Evolutionary conservation across 1,140 invertebrate species (phyloP).

Genomic region (Penaeus chinensis): DNA sequence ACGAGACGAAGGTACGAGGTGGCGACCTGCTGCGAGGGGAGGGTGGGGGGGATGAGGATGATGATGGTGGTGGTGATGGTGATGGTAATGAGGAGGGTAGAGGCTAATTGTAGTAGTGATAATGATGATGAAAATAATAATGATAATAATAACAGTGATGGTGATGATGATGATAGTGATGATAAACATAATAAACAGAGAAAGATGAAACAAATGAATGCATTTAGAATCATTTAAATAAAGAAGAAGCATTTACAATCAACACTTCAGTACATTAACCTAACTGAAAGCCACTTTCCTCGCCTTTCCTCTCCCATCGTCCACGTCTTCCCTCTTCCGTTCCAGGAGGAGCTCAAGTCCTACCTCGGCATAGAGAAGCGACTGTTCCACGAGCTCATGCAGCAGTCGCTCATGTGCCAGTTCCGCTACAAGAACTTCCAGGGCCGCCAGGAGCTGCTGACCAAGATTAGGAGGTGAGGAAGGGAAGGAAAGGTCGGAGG

Average conservation of each 20-base stretch:
- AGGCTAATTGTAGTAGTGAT: too few relatives aligned
- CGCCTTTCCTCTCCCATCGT: background rate
- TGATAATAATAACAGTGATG: too few relatives aligned
- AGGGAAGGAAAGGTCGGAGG: too few relatives aligned
- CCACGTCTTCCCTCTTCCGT: background rate
- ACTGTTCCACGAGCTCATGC: conserved; percentile 75
- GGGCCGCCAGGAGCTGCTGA: conserved; percentile 66
- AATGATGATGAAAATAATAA: too few relatives aligned
- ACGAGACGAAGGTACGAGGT: conserved; percentile 66
- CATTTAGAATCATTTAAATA: too few relatives aligned
- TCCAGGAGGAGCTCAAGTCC: conserved; percentile 57
- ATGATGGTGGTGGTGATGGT: too few relatives aligned
- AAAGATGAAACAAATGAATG: too few relatives aligned
- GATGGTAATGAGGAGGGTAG: too few relatives aligned
- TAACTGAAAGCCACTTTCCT: background rate
- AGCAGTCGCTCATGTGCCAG: conserved; percentile 67
- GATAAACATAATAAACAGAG: too few relatives aligned
- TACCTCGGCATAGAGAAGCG: conserved; percentile 68
- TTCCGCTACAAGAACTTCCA: conserved; percentile 67
- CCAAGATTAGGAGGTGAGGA: conserved; percentile 66
- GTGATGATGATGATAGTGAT: too few relatives aligned
- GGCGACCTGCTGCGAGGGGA: background rate
- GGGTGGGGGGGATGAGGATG: too few relatives aligned
- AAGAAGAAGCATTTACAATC: background rate
- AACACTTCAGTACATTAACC: background rate